Evolutionary conservation across 2,888 invertebrate genomes (phyloP).

Genomic region (Leptopilina myrica): DNA sequence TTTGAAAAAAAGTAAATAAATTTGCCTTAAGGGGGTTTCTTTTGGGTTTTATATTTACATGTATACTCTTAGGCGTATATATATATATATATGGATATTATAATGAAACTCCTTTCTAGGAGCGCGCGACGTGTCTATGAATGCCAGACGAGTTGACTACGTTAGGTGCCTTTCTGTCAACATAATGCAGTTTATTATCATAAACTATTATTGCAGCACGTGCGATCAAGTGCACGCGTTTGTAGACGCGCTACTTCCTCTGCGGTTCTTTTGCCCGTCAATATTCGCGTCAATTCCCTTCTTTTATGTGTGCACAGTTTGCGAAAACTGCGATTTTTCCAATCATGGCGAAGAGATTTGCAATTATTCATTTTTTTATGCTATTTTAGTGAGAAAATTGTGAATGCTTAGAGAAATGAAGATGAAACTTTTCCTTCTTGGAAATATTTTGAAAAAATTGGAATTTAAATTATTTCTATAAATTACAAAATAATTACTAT

Average conservation of each 20-base stretch:
- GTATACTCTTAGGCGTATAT: no score
- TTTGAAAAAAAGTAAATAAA: constrained; percentile 12
- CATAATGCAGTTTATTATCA: constrained; percentile 72
- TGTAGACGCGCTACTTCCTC: constrained; percentile 28
- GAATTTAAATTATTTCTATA: no score
- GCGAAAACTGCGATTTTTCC: no score
- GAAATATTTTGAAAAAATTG: no score
- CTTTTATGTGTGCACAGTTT: background rate
- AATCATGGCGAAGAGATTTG: no score
- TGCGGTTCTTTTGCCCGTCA: constrained; percentile 34
- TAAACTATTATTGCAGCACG: constrained; percentile 71
- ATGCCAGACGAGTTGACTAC: constrained; percentile 40
- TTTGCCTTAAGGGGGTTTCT: constrained; percentile 27
- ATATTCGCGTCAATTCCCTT: constrained; percentile 10
- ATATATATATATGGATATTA: background rate
- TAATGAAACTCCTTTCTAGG: constrained; percentile 38
- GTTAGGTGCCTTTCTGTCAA: constrained; percentile 55
- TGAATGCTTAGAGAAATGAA: no score
- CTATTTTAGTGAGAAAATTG: no score
- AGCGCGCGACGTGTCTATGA: constrained; percentile 34
- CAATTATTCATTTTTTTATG: no score
- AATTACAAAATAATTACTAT: no score
- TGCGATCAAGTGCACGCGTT: constrained; percentile 57
- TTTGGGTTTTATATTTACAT: background rate
- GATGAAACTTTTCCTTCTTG: no score